These are phyloP conservation scores for Pelochelys cantorii DNA, from an alignment of 2,797 vertebrate genomes.

Conservation along the genomic window DNA sequence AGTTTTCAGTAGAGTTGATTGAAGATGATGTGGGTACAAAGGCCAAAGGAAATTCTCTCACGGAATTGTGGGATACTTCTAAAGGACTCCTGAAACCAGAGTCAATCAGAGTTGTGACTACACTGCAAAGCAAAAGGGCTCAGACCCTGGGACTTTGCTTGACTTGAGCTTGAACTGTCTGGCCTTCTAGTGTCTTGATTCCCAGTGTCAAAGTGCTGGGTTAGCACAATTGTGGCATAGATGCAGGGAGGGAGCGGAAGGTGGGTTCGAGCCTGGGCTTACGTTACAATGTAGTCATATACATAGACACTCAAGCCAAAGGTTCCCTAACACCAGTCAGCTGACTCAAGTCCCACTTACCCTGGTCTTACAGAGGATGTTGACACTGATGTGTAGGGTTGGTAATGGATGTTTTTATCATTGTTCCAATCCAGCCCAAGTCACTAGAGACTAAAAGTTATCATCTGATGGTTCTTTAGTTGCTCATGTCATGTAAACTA, in stretches of 20 bases:
- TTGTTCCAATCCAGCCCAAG: not conserved
- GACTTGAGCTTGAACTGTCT: not conserved
- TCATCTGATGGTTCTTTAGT: not conserved
- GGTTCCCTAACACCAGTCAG: not conserved
- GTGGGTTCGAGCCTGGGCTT: not conserved
- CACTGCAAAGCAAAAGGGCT: not conserved
- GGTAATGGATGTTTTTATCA: not conserved
- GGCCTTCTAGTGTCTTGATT: too few species aligned
- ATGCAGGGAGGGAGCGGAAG: too few species aligned
- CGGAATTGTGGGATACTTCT: not conserved
- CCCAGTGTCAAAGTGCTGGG: not conserved
- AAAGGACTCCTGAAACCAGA: not conserved
- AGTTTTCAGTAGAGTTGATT: not conserved
- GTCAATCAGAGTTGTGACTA: not conserved
- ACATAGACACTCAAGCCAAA: too few species aligned
- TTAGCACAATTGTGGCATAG: not conserved
- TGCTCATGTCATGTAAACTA: not conserved
- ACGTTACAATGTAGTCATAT: not conserved
- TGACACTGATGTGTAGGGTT: not conserved
- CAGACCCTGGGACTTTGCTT: not conserved
- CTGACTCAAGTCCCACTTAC: not conserved
- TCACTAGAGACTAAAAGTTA: accelerated
- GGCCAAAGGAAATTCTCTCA: not conserved
- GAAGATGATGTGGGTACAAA: not conserved
- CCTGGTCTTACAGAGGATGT: not conserved